Percentiles rank a stretch among this genome's conserved stretches.
Conservation (phyloP, 2,797 vertebrate species). For the Gastrophryne carolinensis region DNA sequence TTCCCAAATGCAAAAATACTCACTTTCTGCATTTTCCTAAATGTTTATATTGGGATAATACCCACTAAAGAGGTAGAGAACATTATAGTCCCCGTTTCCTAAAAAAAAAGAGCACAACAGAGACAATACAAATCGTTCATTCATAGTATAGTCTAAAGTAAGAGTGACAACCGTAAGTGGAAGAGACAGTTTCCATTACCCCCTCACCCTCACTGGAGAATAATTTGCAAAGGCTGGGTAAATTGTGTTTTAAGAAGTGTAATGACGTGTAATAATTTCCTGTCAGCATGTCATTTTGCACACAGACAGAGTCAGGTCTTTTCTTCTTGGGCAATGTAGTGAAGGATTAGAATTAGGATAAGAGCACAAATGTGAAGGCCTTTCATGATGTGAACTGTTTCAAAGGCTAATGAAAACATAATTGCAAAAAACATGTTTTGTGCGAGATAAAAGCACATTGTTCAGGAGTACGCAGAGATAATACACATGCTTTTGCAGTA, state of each 20-base stretch:
- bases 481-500: slow-evolving; percentile 64
- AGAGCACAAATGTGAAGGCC: slow-evolving; percentile 46
- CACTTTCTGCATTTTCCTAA: no score
- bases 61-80: not conserved
- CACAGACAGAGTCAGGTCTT: slow-evolving; percentile 54
- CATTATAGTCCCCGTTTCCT: not conserved
- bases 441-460: slow-evolving; percentile 61
- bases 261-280: slow-evolving; percentile 86
- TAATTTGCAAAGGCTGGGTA: slow-evolving; percentile 79
- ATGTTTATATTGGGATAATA: no score
- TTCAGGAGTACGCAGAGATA: slow-evolving; percentile 52
- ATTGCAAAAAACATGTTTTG: slow-evolving; percentile 61
- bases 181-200: slow-evolving; percentile 85
- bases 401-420: slow-evolving; percentile 57
- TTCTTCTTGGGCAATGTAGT: slow-evolving; percentile 49
- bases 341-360: slow-evolving; percentile 38
- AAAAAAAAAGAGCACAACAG: not conserved
- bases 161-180: slow-evolving; percentile 70
- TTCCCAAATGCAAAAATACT: no score
- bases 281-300: slow-evolving; percentile 74
- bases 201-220: slow-evolving; percentile 71
- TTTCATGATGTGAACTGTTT: slow-evolving; percentile 40
- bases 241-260: slow-evolving; percentile 85
- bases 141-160: slow-evolving; percentile 61
- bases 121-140: slow-evolving; percentile 57